Conservation (phyloP, 2,888 invertebrate species). For the Barypeithes pellucidus region DNA sequence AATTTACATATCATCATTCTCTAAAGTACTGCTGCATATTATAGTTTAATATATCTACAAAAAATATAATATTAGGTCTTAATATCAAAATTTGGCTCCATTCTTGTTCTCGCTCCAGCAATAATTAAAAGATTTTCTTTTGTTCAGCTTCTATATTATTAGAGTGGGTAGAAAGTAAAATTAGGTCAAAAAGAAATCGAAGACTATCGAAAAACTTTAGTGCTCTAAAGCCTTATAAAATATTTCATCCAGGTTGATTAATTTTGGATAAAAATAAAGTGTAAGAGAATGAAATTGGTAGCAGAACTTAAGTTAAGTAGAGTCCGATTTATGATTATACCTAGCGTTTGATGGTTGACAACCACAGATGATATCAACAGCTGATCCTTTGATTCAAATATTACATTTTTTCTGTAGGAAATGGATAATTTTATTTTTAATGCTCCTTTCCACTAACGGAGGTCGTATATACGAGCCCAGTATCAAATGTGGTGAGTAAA, state of each 20-base stretch:
- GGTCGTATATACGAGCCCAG: too few species aligned
- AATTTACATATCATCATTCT: too few species aligned
- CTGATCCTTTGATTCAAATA: too few species aligned
- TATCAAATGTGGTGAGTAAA: too few species aligned
- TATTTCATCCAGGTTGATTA: slow-evolving; percentile 3
- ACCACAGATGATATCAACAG: too few species aligned
- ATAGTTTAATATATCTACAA: neutral
- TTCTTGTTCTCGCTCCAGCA: neutral
- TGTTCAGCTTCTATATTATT: slow-evolving; percentile 17
- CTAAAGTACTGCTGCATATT: too few species aligned
- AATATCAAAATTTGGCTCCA: neutral
- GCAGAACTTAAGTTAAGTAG: neutral
- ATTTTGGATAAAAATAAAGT: slow-evolving; percentile 1
- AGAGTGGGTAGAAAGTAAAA: slow-evolving; percentile 1
- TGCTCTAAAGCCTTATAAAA: slow-evolving; percentile 4
- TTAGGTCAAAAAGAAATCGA: slow-evolving; percentile 17
- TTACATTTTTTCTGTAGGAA: too few species aligned
- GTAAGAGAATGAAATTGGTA: neutral
- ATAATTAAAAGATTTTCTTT: neutral
- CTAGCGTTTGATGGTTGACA: too few species aligned
- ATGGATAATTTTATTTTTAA: too few species aligned
- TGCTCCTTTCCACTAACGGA: too few species aligned
- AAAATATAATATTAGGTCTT: neutral
- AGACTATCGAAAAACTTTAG: slow-evolving; percentile 8
- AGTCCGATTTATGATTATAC: too few species aligned